A percentile compares a stretch with the other conserved stretches of the same genome.
Conservation (phyloP, 2,113 vertebrate species). For the Phaethornis superciliosus region DNA sequence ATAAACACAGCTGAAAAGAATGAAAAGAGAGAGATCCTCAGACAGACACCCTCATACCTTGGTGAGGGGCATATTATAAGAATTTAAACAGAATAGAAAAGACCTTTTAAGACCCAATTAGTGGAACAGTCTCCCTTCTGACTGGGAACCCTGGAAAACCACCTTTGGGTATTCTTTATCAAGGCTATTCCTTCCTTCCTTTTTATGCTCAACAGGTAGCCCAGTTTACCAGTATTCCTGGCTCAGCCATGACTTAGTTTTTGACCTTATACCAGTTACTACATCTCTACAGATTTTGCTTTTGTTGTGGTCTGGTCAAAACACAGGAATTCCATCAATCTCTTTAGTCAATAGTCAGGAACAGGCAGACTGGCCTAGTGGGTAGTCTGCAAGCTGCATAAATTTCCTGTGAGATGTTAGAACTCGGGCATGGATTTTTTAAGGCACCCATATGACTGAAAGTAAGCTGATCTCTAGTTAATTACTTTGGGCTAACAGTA, state of each 20-base stretch:
- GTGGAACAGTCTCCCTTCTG: slow-evolving; percentile 28
- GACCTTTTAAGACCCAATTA: slow-evolving; percentile 61
- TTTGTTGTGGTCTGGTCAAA: neutral
- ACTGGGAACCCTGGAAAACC: neutral
- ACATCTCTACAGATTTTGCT: neutral
- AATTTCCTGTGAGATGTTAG: neutral
- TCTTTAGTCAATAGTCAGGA: neutral
- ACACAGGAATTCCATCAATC: neutral
- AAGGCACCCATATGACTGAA: neutral
- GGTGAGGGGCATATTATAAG: slow-evolving; percentile 36
- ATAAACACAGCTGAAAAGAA: slow-evolving; percentile 28
- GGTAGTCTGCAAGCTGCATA: neutral
- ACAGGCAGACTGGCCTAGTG: neutral
- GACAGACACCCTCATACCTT: slow-evolving; percentile 46
- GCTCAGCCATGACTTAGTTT: neutral
- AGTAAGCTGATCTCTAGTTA: neutral
- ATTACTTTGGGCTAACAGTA: neutral
- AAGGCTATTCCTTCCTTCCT: neutral
- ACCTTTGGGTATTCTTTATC: neutral
- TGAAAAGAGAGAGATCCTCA: slow-evolving; percentile 36
- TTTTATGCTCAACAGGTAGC: slow-evolving; percentile 10
- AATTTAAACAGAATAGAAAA: slow-evolving; percentile 58
- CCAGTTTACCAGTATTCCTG: neutral
- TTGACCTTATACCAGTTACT: neutral
- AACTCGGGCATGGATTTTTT: neutral